Evolutionary conservation across 2,797 vertebrate species (phyloP), one percentile per base, ranked within the genome.

Genomic region (Holocentrus rufus): DNA sequence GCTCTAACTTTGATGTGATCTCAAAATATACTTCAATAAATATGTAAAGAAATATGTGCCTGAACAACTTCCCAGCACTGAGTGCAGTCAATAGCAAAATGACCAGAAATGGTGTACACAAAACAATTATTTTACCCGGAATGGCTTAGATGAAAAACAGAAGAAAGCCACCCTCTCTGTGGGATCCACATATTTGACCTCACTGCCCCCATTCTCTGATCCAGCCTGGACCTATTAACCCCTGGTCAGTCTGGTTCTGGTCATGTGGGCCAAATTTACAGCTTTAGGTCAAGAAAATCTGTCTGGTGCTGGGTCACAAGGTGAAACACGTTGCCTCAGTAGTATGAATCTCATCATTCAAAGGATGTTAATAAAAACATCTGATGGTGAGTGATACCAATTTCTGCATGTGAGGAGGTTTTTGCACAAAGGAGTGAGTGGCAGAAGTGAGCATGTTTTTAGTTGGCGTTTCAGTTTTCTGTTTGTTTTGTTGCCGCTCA

Each of bases 251-350:
- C 36, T 27, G 64, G 18, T 31, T 64, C 57, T 34, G 42, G 42
- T 85, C 66, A 79, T 74, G 54, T 68, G 72, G 46, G 11, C 31
- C 39, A 39, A 34, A 75, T 59, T 57, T 64, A 56, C 58, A 65
- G 63, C 71, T 72, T 77, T 60, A 52, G 46, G 39, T 59, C 60
- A 57, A 27, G 36, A 63, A 79, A 65, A 6, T 77, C 76, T 67
- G 31, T 64, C 54, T 64, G 50, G 31, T 60, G 65, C 60, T 36
- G 18, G 62, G 72, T 87, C 86, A 87, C 50, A 55, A 62, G 65
- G n/a, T 71, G 25, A 2, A 14, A 62, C 42, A 22, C 50, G 77
- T 53, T 62, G 56, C 34, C 61, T 66, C 9, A 54, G n/a, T 39
- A 61, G 49, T 54, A 15, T 44, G 46, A 49, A 53, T 36, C 42